These are phyloP conservation scores for Sepioteuthis lessoniana DNA, from an alignment of 2,888 invertebrate species.

Conservation along the genomic window DNA sequence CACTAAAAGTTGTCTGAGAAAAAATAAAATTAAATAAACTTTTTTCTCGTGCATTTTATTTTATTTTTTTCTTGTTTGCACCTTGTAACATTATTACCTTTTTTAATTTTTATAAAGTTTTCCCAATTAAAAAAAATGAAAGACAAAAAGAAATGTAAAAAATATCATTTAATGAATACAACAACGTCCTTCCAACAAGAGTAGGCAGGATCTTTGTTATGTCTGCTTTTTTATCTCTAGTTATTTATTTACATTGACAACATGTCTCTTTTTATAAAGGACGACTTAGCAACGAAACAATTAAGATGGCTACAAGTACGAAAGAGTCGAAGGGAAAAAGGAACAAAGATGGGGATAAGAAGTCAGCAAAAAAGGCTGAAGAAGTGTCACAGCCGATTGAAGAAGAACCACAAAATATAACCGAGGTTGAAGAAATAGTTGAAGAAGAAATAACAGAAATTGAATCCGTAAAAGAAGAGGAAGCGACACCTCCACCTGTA, in stretches of 20 bases:
- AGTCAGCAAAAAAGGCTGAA: slow-evolving; percentile 65
- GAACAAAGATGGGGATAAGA: slow-evolving; percentile 61
- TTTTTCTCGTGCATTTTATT: too few relatives aligned
- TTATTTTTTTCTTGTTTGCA: too few relatives aligned
- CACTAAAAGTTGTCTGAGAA: too few relatives aligned
- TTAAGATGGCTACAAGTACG: slow-evolving; percentile 51
- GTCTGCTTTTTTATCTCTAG: too few relatives aligned
- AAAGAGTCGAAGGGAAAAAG: slow-evolving; percentile 64
- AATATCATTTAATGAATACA: too few relatives aligned
- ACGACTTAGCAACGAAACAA: neutral
- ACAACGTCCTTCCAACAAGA: too few relatives aligned
- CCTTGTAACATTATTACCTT: too few relatives aligned
- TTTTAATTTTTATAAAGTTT: too few relatives aligned
- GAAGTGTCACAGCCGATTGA: slow-evolving; percentile 61
- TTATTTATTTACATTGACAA: neutral
- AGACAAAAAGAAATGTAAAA: too few relatives aligned
- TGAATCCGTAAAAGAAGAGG: slow-evolving; percentile 58
- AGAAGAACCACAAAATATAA: slow-evolving; percentile 53
- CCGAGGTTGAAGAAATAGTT: slow-evolving; percentile 48
- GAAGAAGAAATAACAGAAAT: slow-evolving; percentile 52
- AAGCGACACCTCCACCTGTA: slow-evolving; percentile 64
- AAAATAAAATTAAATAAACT: too few relatives aligned
- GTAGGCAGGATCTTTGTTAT: too few relatives aligned
- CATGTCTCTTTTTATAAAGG: neutral
- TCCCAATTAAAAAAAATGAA: too few relatives aligned